Base-by-base conservation (phyloP, 2,113 vertebrate genomes). In the Nyctibius bracteatus region DNA sequence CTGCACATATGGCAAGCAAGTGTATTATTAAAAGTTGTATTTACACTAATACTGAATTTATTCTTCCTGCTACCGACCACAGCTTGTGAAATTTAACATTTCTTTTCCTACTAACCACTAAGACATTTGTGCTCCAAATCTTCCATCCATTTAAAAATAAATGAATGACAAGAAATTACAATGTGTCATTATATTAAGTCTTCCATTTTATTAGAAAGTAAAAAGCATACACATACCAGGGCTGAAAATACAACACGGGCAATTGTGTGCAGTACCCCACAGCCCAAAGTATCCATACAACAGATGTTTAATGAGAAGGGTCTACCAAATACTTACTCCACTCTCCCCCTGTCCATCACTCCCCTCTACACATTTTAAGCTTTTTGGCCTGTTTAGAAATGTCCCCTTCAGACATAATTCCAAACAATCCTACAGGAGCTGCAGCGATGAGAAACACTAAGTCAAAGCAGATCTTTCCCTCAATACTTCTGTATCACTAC, bases 401-500 rank as follows among this genome's bases (percentile, higher is more conserved):
- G 2, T 16, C 12, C 7, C 25, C 31, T 75, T 80, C 74, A 65
- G 74, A 33, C 0, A 0, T 9, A 39, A 55, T 68, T 83, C 2
- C 5, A 62, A 81, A 52, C 82, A 43, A 43, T 15, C 27, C 61
- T 46, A 46, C 23, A 47, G 39, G n/a, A 92, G 28, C 47, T 71
- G 72, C 14, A 30, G 35, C 4, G 12, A 67, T 31, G 18, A 59
- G 41, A 70, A 71, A 46, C 33, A 44, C 14, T 14, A 54, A 67
- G 21, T 41, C 51, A 78, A 27, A 71, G 57, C 14, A 71, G 73
- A 72, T 35, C 44, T 37, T 61, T 21, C 27, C 17, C 22, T 57
- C 15, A 3, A 22, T 66, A 66, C 12, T 20, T 87, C 39, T 79
- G 23, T 39, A 88, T 59, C 22, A n/a, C 46, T 23, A 46, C 44